Evolutionary conservation across 2,888 invertebrate genomes (phyloP), one percentile per base, ranked within the genome.

Genomic region (Aproaerema taeniolella): DNA sequence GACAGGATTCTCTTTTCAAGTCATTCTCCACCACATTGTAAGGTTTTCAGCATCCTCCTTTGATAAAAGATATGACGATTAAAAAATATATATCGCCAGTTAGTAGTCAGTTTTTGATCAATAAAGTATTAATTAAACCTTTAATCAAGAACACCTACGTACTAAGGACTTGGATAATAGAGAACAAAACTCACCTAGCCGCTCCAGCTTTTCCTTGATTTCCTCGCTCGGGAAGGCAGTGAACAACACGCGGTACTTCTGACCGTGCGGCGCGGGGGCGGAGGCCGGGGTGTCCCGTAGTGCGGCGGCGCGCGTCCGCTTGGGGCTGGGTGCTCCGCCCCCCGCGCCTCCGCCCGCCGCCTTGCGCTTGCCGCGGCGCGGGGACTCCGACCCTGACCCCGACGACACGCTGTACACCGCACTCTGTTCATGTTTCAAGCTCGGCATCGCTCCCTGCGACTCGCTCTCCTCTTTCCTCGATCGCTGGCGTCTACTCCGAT

Each of bases 141-240:
- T n/a, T n/a, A n/a, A n/a, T n/a, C n/a, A n/a, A n/a, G n/a, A n/a
- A n/a, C n/a, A n/a, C n/a, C n/a, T n/a, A n/a, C n/a, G n/a, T n/a
- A n/a, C n/a, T n/a, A n/a, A n/a, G n/a, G n/a, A n/a, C n/a, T n/a
- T n/a, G n/a, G n/a, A n/a, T n/a, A n/a, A n/a, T n/a, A n/a, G n/a
- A n/a, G n/a, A n/a, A n/a, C n/a, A n/a, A n/a, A n/a, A 46, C 72
- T 70, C 43, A 86, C 85, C 85, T 47, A 83, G 51, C 39, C 65
- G 67, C 47, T 74, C 72, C 45, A 86, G 55, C 30, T 75, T 72
- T 1, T 38, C 39, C 41, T 61, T 73, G 2, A 79, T 73, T 49
- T 73, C 70, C 17, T 72, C 66, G 39, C 52, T 53, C 1, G 79
- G 68, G 39, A 82, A 82, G 0, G 81, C 79, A 0, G 85, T 83